Conservation (phyloP, 2,888 invertebrate species). For the Lydus trimaculatus region DNA sequence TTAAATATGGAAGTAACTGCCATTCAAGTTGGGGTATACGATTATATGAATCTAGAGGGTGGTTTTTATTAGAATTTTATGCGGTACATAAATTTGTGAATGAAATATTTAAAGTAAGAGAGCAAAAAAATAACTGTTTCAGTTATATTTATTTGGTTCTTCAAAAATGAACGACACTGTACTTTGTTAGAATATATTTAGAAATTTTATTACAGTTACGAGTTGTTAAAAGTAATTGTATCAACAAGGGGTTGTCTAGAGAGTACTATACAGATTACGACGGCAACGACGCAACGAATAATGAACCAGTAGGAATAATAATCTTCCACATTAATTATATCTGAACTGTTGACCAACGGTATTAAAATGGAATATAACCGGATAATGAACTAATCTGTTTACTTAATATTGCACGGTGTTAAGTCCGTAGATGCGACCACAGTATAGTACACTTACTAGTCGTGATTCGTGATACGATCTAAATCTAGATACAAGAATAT, state of each 20-base stretch:
- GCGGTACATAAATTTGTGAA: constrained; percentile 22
- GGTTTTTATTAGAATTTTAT: constrained; percentile 29
- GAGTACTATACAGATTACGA: constrained; percentile 33
- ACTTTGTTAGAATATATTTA: neutral
- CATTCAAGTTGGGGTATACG: constrained; percentile 10
- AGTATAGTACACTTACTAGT: constrained; percentile 23
- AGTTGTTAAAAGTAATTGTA: constrained; percentile 36
- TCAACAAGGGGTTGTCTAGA: constrained; percentile 31
- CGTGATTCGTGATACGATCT: constrained; percentile 15
- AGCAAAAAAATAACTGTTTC: neutral
- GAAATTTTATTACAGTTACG: constrained; percentile 19
- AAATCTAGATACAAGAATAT: constrained; percentile 26
- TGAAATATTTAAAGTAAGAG: constrained; percentile 23
- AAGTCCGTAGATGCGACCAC: constrained; percentile 42
- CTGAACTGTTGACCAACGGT: constrained; percentile 56
- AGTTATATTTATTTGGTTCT: neutral
- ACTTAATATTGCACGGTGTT: constrained; percentile 53
- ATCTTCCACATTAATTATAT: constrained; percentile 55
- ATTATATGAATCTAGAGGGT: constrained; percentile 19
- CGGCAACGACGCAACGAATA: constrained; percentile 40
- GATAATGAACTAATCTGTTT: constrained; percentile 57
- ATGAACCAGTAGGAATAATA: constrained; percentile 52
- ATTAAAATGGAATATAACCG: constrained; percentile 54
- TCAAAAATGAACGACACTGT: constrained; percentile 1
- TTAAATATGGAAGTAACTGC: neutral